These are phyloP conservation scores for Latrodectus elegans DNA, from an alignment of 2,888 invertebrate species.

Conservation along the genomic window DNA sequence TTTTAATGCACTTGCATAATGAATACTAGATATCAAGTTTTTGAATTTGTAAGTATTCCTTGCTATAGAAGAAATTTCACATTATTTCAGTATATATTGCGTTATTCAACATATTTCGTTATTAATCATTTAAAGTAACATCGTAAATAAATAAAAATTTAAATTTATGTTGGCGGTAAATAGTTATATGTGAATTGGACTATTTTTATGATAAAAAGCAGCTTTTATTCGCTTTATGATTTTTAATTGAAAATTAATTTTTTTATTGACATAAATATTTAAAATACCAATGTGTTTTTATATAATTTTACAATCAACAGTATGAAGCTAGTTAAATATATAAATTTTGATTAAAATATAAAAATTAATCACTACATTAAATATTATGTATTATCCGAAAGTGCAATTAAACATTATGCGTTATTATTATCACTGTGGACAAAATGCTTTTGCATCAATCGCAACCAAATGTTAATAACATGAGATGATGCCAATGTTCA, in stretches of 20 bases:
- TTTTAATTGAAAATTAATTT: too few relatives aligned
- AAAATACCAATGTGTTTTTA: too few relatives aligned
- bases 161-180: background rate
- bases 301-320: too few relatives aligned
- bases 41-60: constrained; percentile 75
- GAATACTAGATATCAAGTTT: constrained; percentile 76
- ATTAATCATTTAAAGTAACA: constrained; percentile 13
- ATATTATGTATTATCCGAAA: too few relatives aligned
- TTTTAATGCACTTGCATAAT: constrained; percentile 70
- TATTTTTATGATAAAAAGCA: background rate
- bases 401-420: too few relatives aligned
- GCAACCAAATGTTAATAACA: too few relatives aligned
- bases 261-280: too few relatives aligned
- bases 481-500: too few relatives aligned
- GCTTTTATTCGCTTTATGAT: background rate
- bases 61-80: too few relatives aligned
- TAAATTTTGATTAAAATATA: background rate
- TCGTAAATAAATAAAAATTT: background rate
- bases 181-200: background rate
- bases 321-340: too few relatives aligned
- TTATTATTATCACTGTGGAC: too few relatives aligned
- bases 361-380: background rate
- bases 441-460: too few relatives aligned
- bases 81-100: background rate
- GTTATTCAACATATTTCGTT: background rate